A percentile compares a stretch with the other conserved stretches of the same genome.
These are phyloP conservation scores for Hirtodrosophila cameraria DNA, from an alignment of 2,888 invertebrate genomes.

Conservation along the genomic window DNA sequence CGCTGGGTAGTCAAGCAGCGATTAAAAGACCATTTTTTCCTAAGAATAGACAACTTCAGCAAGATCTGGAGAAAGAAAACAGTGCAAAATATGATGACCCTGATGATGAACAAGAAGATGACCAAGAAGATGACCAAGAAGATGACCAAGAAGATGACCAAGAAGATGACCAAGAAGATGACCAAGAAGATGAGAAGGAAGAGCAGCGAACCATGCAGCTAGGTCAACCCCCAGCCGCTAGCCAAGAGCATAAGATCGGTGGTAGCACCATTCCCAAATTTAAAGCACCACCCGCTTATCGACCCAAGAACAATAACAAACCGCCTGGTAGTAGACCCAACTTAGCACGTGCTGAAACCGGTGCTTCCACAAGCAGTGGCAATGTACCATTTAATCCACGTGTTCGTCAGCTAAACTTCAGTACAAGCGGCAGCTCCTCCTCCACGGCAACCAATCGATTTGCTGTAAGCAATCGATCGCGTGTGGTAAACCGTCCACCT, in stretches of 20 bases:
- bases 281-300: slow-evolving; percentile 41
- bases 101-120: slow-evolving; percentile 36
- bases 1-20: slow-evolving; percentile 27
- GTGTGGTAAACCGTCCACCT: slow-evolving; percentile 79
- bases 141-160: slow-evolving; percentile 8
- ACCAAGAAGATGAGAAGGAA: not conserved
- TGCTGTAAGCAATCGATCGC: slow-evolving; percentile 65
- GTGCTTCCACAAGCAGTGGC: slow-evolving; percentile 12
- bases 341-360: slow-evolving; percentile 39
- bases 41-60: slow-evolving; percentile 25
- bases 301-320: slow-evolving; percentile 64
- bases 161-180: no score
- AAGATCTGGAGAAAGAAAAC: slow-evolving; percentile 52
- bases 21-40: slow-evolving; percentile 51
- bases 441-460: slow-evolving; percentile 45
- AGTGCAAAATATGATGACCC: slow-evolving; percentile 47
- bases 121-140: slow-evolving; percentile 21
- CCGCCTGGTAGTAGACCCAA: slow-evolving; percentile 57
- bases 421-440: slow-evolving; percentile 6
- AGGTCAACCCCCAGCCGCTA: not conserved
- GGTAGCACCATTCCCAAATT: slow-evolving; percentile 32
- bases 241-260: slow-evolving; percentile 19
- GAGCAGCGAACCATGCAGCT: not conserved
- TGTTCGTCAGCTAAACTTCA: slow-evolving; percentile 25
- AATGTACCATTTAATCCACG: slow-evolving; percentile 68